Evolutionary conservation across 2,113 vertebrate species (phyloP), one percentile per base, ranked within the genome.

Genomic region (Crypturellus undulatus): DNA sequence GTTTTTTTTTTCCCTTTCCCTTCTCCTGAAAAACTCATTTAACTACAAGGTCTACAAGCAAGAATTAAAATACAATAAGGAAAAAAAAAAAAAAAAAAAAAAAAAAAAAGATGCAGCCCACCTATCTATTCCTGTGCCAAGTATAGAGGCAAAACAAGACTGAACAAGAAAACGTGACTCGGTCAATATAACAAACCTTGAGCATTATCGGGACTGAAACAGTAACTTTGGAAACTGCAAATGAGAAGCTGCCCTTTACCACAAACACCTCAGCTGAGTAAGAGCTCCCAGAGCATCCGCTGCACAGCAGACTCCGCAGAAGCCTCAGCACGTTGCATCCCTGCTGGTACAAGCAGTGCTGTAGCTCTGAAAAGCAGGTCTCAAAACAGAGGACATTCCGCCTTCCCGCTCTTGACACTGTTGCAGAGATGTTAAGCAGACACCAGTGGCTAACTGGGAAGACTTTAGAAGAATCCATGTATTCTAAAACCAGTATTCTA

Each of bases 301-400:
- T 75, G 70, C 75, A 96, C 84, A 93, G 1, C 67, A 71, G 30
- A 54, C 92, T 72, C 89, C 82, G 58, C 79, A 58, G 72, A 79
- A 90, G 52, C 19, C 62, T 84, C 79, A 87, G 76, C 28, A 43
- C 70, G 65, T 60, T 79, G 60, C 47, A 52, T 30, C 89, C 87
- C 87, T 84, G 62, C 71, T 91, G 58, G 38, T 43, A 82, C 52
- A 91, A 82, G 58, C 51, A 84, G 75, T 56, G 70, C 70, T 76
- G 60, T 45, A 71, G 67, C 91, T 89, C 75, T 82, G 88, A 84
- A 92, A 92, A 94, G 54, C 58, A 76, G 85, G 75, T 75, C 38
- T 38, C 38, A 38, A 38, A 38, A 38, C 38, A 6, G 38, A 38
- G 38, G 38, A 38, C 38, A 38, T 38, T 77, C 72, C 19, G 15